Evolutionary conservation across 2,888 invertebrate genomes (phyloP), one percentile per base, ranked within the genome.

Genomic region (Panopea generosa): DNA sequence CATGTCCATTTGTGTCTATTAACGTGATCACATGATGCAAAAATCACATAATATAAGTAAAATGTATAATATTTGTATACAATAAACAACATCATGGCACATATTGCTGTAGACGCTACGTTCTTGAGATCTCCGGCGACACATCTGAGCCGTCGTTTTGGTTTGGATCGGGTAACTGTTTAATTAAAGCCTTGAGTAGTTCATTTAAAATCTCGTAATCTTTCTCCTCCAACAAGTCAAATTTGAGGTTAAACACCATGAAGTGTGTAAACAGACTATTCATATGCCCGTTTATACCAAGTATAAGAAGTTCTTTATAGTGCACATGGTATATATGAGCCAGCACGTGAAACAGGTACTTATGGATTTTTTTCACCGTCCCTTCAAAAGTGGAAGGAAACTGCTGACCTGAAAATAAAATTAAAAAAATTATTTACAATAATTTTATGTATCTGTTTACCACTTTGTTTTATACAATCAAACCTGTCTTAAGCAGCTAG

Each of bases 291-390:
- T 98, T 98, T 93, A 99, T 95, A 89, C 97, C 96, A 93, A 99
- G 95, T 93, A 97, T 95, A 92, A 97, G 96, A 90, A 98, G 96
- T 94, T 98, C 97, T 94, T 97, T 95, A 95, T 98, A 98, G 95
- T 99, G 99, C 94, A 97, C 96, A 93, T 98, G 97, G 95, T 99
- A 98, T 93, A 99, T 95, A 95, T 99, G 99, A 93, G 98, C 98
- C 95, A 99, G 95, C 93, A 99, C 98, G 94, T 98, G 98, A 95
- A 98, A 98, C 94, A 98, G 95, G 94, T 98, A 95, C 93, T 98
- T 96, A 94, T 97, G 95, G 93, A 99, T 98, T 94, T 98, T 98
- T 94, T 98, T 96, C 93, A 98, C 97, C 94, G 97, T 96, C 92
- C 96, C 95, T 94, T 97, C 98, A 94, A 99, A 98, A 92, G 96